phyloP scores from a whole-genome alignment of 2,888 invertebrate species.

The Drosophila paramelanica region DNA sequence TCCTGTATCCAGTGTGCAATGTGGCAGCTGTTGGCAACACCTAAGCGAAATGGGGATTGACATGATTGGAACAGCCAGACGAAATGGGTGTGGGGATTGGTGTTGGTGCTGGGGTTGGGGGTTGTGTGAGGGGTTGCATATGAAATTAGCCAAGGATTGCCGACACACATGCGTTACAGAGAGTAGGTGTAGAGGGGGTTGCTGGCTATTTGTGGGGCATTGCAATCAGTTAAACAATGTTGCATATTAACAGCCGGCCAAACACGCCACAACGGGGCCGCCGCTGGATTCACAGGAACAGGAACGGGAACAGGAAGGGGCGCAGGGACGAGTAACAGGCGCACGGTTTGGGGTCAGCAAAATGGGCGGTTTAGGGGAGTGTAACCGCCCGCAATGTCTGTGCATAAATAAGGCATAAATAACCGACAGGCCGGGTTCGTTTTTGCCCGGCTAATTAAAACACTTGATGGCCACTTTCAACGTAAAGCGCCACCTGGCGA shows the following conservation, averaged over 20 bases:
- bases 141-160: slow-evolving; percentile 65
- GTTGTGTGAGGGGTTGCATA: slow-evolving; percentile 42
- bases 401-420: slow-evolving; percentile 79
- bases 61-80: slow-evolving; percentile 26
- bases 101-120: background rate
- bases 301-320: too few species aligned
- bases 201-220: slow-evolving; percentile 42
- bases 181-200: background rate
- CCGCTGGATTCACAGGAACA: background rate
- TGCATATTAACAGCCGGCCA: slow-evolving; percentile 69
- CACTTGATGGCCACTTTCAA: slow-evolving; percentile 68
- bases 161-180: slow-evolving; percentile 37
- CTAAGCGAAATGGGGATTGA: slow-evolving; percentile 45
- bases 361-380: background rate
- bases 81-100: background rate
- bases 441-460: slow-evolving; percentile 67
- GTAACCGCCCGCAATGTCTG: slow-evolving; percentile 62
- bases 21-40: slow-evolving; percentile 56
- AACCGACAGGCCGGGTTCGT: slow-evolving; percentile 64
- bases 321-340: too few species aligned
- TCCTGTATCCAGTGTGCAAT: slow-evolving; percentile 2
- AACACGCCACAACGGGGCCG: slow-evolving; percentile 22
- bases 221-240: slow-evolving; percentile 77
- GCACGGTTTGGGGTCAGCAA: too few species aligned
- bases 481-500: slow-evolving; percentile 45